Evolutionary conservation across 2,113 vertebrate genomes (phyloP), one percentile per base, ranked within the genome.

Genomic region (Ptilorrhoa leucosticta): DNA sequence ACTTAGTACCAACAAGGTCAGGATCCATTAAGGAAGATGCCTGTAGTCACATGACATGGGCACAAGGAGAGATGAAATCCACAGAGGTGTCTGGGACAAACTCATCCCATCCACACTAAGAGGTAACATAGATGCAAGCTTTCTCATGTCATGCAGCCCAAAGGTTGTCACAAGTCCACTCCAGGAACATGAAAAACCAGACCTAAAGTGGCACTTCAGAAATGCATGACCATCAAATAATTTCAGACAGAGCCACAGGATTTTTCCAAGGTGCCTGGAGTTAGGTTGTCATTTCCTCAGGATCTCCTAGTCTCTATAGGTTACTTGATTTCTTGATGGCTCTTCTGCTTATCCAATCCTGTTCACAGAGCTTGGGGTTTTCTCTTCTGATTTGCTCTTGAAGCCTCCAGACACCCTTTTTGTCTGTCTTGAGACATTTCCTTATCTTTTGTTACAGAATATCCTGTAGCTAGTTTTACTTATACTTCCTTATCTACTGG

Each of bases 361-460:
- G 22, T 63, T 50, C 0, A 0, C 1, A 15, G 40, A 69, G 31
- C 68, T 27, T 65, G 45, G 6, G 10, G 7, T 57, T 50, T 48
- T 82, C 39, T n/a, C 61, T 76, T 65, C 45, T 68, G 39, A 82
- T 76, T 51, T 57, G 7, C 37, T 71, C 30, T 71, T 4, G 1
- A 15, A 53, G 44, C 33, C 33, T 71, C 51, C 44, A 65, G 37
- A 30, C 44, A 64, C 27, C 13, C 23, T 65, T 76, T 70, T 37
- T 57, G 20, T 26, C 16, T 51, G 69, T 72, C 65, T 64, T 50
- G 28, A 65, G 37, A 53, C 24, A 31, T 51, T 65, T 21, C 50
- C 6, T 64, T 85, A 58, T 65, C 20, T 65, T 71, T 85, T 51
- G 9, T 31, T 65, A 35, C 21, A 66, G 8, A 66, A 35, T 60